A percentile compares a stretch with the other conserved stretches of the same genome.
phyloP scores from a whole-genome alignment of 2,888 invertebrate species.

The Caenorhabditis drosophilae region DNA sequence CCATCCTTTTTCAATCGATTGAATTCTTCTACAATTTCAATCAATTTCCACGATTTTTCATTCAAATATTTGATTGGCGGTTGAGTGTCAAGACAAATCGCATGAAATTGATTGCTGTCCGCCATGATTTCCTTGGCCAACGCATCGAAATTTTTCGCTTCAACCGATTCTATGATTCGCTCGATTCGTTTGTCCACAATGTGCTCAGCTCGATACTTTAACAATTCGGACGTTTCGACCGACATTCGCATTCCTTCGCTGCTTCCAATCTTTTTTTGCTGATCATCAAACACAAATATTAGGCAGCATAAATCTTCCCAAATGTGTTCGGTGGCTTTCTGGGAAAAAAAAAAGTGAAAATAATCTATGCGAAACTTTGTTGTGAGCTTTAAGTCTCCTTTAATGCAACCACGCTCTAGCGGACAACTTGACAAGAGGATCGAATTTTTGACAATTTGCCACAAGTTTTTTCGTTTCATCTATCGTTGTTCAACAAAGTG shows the following conservation, averaged over 20 bases:
- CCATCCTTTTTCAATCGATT: slow-evolving; percentile 73
- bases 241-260: slow-evolving; percentile 86
- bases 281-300: slow-evolving; percentile 80
- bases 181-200: slow-evolving; percentile 80
- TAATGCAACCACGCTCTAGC: too few species aligned
- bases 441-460: too few species aligned
- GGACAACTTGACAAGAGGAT: too few species aligned
- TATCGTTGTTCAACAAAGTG: too few species aligned
- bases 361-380: too few species aligned
- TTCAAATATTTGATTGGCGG: slow-evolving; percentile 91
- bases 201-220: slow-evolving; percentile 79
- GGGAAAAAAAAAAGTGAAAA: too few species aligned
- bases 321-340: not conserved
- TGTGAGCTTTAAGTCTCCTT: too few species aligned
- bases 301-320: slow-evolving; percentile 91
- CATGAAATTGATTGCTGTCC: slow-evolving; percentile 97
- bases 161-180: slow-evolving; percentile 73
- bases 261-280: slow-evolving; percentile 58
- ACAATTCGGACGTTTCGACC: slow-evolving; percentile 82
- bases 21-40: slow-evolving; percentile 82
- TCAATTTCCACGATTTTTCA: slow-evolving; percentile 82
- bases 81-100: slow-evolving; percentile 87
- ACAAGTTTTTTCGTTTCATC: too few species aligned
- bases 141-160: slow-evolving; percentile 78
- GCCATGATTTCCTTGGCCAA: slow-evolving; percentile 92